These are phyloP conservation scores for Tychaedon coryphoeus DNA, from an alignment of 2,113 vertebrate genomes.

Conservation along the genomic window DNA sequence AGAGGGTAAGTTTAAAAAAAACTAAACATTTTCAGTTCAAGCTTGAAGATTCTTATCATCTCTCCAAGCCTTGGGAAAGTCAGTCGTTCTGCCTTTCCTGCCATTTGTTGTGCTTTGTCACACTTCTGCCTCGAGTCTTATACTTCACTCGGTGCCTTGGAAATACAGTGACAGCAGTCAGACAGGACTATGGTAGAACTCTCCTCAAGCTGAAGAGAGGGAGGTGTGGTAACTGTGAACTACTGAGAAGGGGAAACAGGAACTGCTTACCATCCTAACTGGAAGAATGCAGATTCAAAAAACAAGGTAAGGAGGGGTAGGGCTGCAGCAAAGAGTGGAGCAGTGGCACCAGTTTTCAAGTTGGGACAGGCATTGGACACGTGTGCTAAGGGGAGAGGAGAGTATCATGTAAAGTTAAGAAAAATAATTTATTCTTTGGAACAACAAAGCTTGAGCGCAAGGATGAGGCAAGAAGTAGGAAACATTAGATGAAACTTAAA, in stretches of 20 bases:
- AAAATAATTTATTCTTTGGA: background rate
- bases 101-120: background rate
- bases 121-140: background rate
- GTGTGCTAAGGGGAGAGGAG: background rate
- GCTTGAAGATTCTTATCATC: background rate
- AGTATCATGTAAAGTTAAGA: no score
- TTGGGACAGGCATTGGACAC: fast-evolving
- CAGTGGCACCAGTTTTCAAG: background rate
- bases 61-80: background rate
- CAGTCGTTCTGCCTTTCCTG: background rate
- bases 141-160: no score
- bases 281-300: background rate
- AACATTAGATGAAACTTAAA: background rate
- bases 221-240: background rate
- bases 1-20: background rate
- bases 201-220: background rate
- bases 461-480: background rate
- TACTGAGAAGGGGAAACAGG: fast-evolving
- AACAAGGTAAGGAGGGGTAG: background rate
- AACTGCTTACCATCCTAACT: fast-evolving
- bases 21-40: background rate
- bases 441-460: background rate
- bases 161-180: fast-evolving
- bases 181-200: background rate
- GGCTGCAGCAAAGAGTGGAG: background rate